These are phyloP conservation scores for Anguilla marmorata DNA, from an alignment of 2,797 vertebrate genomes.

Conservation along the genomic window DNA sequence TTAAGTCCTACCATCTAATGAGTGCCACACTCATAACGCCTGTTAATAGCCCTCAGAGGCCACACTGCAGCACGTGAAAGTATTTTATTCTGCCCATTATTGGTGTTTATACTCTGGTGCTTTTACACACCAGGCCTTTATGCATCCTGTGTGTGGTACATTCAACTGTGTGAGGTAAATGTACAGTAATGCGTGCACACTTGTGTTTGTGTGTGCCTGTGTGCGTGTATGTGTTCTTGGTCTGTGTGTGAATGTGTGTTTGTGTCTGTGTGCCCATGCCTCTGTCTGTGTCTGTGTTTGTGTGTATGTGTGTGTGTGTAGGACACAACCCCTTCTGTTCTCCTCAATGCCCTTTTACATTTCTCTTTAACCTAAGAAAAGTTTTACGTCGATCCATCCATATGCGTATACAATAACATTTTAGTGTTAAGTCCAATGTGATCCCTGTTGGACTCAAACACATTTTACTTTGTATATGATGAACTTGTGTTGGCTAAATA, in stretches of 20 bases:
- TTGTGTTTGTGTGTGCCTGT: neutral
- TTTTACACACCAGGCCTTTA: neutral
- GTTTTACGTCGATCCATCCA: neutral
- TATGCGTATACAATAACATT: too few relatives aligned
- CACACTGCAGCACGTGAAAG: neutral
- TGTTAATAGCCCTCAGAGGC: neutral
- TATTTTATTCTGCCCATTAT: neutral
- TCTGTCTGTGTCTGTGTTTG: neutral
- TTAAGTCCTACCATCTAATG: neutral
- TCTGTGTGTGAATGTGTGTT: too few relatives aligned
- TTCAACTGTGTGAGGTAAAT: neutral
- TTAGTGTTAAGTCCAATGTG: too few relatives aligned
- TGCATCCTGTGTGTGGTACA: neutral
- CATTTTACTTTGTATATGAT: too few relatives aligned
- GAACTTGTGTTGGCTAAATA: too few relatives aligned
- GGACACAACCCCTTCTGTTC: neutral
- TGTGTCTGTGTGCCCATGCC: neutral
- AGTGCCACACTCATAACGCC: neutral
- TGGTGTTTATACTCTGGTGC: conserved; percentile 10
- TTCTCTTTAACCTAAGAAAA: conserved; percentile 49
- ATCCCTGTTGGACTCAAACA: too few relatives aligned
- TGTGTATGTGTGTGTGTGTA: neutral
- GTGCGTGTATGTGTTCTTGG: neutral
- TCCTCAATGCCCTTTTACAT: neutral
- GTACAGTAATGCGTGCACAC: neutral